phyloP scores from a whole-genome alignment of 2,797 vertebrate species.

The Phylloscopus collybita region DNA sequence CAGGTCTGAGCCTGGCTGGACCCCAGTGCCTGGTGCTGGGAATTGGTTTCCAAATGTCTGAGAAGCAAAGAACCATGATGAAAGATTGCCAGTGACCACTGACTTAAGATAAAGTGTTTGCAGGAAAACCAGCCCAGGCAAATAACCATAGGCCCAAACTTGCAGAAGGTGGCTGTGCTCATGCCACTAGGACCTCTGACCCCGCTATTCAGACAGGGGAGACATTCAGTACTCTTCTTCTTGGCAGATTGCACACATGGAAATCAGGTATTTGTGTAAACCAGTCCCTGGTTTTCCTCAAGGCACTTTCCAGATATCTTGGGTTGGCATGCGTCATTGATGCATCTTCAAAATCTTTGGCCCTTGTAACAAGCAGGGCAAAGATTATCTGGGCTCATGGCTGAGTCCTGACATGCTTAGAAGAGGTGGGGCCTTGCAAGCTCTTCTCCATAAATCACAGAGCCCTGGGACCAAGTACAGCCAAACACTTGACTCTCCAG shows the following conservation, averaged over 20 bases:
- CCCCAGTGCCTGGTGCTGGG: neutral
- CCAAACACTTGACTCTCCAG: neutral
- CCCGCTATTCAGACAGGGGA: neutral
- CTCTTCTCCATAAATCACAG: neutral
- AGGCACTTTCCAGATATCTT: neutral
- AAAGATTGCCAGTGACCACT: neutral
- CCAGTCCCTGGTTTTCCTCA: slow-evolving; percentile 21
- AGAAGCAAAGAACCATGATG: fast-evolving
- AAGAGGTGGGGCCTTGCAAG: neutral
- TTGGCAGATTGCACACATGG: neutral
- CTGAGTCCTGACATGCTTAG: neutral
- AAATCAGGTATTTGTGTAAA: neutral
- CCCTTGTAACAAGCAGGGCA: neutral
- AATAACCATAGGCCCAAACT: neutral
- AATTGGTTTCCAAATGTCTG: neutral
- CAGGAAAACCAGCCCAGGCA: neutral
- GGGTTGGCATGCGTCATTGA: neutral
- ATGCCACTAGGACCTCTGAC: neutral
- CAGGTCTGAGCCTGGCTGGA: neutral
- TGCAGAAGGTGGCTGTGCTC: neutral
- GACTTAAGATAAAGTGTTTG: neutral
- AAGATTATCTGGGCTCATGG: neutral
- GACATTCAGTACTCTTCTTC: neutral
- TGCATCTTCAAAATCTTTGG: neutral
- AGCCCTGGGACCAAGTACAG: neutral